Conservation (phyloP, 2,888 invertebrate species). For the Ichneumoninae sp. region DNA sequence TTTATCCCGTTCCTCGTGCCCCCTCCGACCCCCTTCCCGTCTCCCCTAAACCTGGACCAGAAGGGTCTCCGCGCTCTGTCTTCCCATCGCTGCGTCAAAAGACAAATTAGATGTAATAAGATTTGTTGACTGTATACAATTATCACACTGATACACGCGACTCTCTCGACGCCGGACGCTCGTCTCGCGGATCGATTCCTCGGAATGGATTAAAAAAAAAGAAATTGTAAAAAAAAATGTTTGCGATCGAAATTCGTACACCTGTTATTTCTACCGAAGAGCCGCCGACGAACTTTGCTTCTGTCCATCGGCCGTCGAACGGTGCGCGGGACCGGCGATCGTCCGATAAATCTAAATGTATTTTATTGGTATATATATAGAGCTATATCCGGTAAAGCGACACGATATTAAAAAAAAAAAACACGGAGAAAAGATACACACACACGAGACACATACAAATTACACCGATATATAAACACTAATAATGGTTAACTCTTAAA, state of each 20-base stretch:
- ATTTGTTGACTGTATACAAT: constrained; percentile 83
- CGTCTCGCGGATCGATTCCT: constrained; percentile 15
- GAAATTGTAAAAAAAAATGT: background rate
- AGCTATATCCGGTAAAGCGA: constrained; percentile 72
- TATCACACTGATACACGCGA: constrained; percentile 59
- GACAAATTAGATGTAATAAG: constrained; percentile 83
- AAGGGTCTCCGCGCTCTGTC: constrained; percentile 82
- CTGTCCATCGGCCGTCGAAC: background rate
- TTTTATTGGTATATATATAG: constrained; percentile 75
- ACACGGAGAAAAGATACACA: constrained; percentile 42
- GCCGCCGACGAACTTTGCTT: background rate
- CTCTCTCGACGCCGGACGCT: constrained; percentile 24
- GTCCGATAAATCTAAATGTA: constrained; percentile 73
- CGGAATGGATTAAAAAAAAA: background rate
- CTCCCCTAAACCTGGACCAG: constrained; percentile 58
- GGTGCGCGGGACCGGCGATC: constrained; percentile 31
- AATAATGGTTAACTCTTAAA: constrained; percentile 65
- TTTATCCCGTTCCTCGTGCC: background rate
- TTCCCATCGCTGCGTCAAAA: constrained; percentile 84
- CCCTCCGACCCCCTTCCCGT: constrained; percentile 1
- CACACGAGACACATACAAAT: constrained; percentile 40
- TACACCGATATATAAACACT: constrained; percentile 63
- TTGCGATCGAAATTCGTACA: background rate
- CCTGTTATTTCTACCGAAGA: background rate
- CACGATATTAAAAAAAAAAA: constrained; percentile 34